Percentiles rank a stretch among this genome's conserved stretches.
These are phyloP conservation scores for Ichneumoninae sp. DNA, from an alignment of 2,888 invertebrate species.

Conservation along the genomic window DNA sequence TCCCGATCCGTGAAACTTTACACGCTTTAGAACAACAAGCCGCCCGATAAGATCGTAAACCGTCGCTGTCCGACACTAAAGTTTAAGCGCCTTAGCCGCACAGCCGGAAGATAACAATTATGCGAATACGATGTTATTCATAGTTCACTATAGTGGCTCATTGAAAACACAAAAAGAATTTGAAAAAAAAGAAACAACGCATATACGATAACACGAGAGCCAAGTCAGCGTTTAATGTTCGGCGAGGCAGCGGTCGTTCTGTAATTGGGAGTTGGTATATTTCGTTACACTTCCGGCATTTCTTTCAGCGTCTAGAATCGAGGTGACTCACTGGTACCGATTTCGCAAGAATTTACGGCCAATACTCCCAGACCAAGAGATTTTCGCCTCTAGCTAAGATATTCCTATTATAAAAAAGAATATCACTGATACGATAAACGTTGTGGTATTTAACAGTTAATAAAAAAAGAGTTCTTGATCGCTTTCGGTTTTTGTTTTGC, in stretches of 20 bases:
- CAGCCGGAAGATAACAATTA: slow-evolving; percentile 29
- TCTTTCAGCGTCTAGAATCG: slow-evolving; percentile 35
- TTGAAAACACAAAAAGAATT: neutral
- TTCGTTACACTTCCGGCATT: slow-evolving; percentile 59
- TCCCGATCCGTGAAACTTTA: slow-evolving; percentile 25
- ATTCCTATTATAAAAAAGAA: neutral
- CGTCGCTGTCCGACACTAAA: neutral
- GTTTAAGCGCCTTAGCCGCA: neutral
- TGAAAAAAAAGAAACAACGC: neutral
- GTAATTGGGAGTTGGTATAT: slow-evolving; percentile 1
- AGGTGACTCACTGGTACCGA: slow-evolving; percentile 45
- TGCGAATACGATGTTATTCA: slow-evolving; percentile 18
- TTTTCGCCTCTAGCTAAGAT: neutral
- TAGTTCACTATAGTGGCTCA: slow-evolving; percentile 3
- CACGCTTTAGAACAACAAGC: slow-evolving; percentile 23
- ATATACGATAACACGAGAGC: slow-evolving; percentile 9
- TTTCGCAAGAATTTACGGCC: slow-evolving; percentile 13
- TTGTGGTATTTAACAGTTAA: neutral
- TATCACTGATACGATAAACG: neutral
- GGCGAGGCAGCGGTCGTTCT: slow-evolving; percentile 1
- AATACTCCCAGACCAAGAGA: neutral
- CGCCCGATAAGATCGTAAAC: neutral
- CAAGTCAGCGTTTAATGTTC: neutral
- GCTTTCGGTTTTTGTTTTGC: slow-evolving; percentile 19
- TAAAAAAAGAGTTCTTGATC: neutral